Percentiles rank a stretch among this genome's conserved stretches.
Evolutionary conservation across 2,888 invertebrate genomes (phyloP).

Genomic region (Hydroisotoma schaefferi): DNA sequence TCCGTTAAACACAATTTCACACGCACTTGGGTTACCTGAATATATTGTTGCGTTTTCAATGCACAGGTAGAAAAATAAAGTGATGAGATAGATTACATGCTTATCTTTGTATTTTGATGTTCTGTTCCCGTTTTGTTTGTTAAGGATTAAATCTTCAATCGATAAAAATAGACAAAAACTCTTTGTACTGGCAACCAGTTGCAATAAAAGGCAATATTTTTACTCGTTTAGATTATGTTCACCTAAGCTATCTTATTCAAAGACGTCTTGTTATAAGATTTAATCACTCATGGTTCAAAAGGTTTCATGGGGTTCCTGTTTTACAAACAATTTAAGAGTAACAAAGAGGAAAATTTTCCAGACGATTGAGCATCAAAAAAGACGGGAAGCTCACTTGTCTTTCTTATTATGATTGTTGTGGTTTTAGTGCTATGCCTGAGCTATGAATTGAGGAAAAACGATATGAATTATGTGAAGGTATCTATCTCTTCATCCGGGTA

Average conservation of each 20-base stretch:
- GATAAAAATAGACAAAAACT: constrained; percentile 2
- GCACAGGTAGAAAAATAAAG: background rate
- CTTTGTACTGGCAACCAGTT: too few relatives aligned
- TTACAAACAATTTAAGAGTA: background rate
- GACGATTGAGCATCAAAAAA: background rate
- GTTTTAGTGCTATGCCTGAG: too few relatives aligned
- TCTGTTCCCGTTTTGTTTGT: too few relatives aligned
- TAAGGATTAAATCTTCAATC: background rate
- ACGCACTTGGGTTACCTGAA: constrained; percentile 41
- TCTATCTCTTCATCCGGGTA: too few relatives aligned
- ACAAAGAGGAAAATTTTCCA: constrained; percentile 8
- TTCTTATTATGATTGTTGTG: background rate
- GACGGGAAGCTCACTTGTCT: background rate
- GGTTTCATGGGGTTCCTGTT: background rate
- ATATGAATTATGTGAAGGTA: too few relatives aligned
- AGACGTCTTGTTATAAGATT: constrained; percentile 8
- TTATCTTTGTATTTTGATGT: too few relatives aligned
- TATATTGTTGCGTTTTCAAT: constrained; percentile 15
- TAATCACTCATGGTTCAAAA: background rate
- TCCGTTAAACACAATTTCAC: constrained; percentile 36
- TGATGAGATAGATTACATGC: constrained; percentile 20
- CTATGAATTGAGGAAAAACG: too few relatives aligned
- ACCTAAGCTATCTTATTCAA: too few relatives aligned
- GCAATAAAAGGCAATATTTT: background rate
- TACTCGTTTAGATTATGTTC: background rate